Base-by-base conservation (phyloP, 2,797 vertebrate species). In the Chelonia mydas region DNA sequence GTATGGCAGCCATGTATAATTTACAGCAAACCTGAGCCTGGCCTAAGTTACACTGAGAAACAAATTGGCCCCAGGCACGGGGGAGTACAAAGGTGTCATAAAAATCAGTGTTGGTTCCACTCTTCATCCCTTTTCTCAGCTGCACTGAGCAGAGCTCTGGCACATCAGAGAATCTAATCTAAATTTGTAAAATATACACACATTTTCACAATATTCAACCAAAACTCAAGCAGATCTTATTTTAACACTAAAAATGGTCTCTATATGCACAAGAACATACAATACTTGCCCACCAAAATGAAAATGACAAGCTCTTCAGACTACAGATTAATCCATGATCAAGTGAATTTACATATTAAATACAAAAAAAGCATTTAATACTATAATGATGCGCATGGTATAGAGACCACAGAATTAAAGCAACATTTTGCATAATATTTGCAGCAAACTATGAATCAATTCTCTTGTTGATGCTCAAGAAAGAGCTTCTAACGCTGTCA, bases 11-110 rank as follows among this genome's bases (percentile, higher is more conserved):
- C 37, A 78, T 47, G 33, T 61, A 27, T 1, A 94, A 37, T 28
- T 90, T 50, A 41, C 45, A 41, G 17, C 80, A 95, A 95, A 87
- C 11, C 16, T 33, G n/a, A 88, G 13, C 1, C 23, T 47, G 37
- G 5, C 11, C 12, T 21, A 84, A 77, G 79, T n/a, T n/a, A 84
- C 90, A 17, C 10, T 45, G 28, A 57, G 57, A 51, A 17, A 79
- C 45, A 50, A 76, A 90, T 82, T 2, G 5, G 2, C 1, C 61
- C 53, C 57, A 50, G 9, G 27, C 25, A 76, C 6, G n/a, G 19
- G 9, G 33, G 5, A 37, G n/a, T 23, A 68, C 65, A 68, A 68
- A 37, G 16, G n/a, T 68, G 17, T 80, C 81, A 90, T 54, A 1
- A 68, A 68, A 47, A 74, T 68, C 37, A 7, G 50, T 50, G 50